phyloP scores from a whole-genome alignment of 2,888 invertebrate genomes.

The Tetranychus piercei region DNA sequence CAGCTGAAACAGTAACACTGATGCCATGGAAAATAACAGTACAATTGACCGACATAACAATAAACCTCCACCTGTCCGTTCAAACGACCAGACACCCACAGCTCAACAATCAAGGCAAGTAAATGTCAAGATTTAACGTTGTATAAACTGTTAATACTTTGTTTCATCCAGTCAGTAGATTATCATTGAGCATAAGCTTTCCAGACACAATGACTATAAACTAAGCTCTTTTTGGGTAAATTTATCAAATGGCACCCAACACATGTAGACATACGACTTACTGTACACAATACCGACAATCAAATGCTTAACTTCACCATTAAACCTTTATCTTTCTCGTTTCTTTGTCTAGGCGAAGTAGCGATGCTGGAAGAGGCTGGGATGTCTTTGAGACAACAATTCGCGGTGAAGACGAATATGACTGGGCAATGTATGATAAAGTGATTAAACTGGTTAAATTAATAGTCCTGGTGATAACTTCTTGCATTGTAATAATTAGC shows the following conservation, averaged over 20 bases:
- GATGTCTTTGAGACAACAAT: slow-evolving; percentile 19
- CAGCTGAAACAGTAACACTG: no score
- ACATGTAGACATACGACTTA: no score
- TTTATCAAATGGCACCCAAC: no score
- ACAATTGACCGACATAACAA: no score
- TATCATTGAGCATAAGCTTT: no score
- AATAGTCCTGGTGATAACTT: slow-evolving; percentile 23
- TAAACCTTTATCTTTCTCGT: neutral
- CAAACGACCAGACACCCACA: neutral
- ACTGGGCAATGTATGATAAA: slow-evolving; percentile 14
- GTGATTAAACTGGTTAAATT: slow-evolving; percentile 24
- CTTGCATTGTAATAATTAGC: slow-evolving; percentile 21
- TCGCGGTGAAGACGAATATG: slow-evolving; percentile 16
- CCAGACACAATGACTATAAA: no score
- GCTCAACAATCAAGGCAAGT: neutral
- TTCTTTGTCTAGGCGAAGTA: neutral
- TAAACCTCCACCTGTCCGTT: no score
- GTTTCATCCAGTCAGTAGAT: neutral
- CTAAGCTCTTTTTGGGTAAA: no score
- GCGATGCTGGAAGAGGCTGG: slow-evolving; percentile 9
- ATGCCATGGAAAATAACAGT: no score
- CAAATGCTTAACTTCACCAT: no score
- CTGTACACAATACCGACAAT: no score
- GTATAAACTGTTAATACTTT: neutral
- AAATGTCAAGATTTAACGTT: neutral